These are phyloP conservation scores for Conger conger DNA, from an alignment of 2,113 vertebrate genomes.

Conservation along the genomic window DNA sequence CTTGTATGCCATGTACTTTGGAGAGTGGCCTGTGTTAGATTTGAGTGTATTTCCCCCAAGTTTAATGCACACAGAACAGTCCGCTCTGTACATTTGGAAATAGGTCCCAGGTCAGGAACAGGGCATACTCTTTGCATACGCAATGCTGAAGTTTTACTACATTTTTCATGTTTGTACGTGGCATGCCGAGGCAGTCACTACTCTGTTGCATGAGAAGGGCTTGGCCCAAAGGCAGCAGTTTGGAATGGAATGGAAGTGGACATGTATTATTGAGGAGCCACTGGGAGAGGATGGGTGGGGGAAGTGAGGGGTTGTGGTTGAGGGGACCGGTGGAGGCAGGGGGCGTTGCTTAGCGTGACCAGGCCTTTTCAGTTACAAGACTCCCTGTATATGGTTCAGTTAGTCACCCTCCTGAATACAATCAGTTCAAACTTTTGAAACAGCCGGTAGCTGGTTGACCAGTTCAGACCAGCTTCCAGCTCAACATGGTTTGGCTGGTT, in stretches of 20 bases:
- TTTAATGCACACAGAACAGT: not conserved
- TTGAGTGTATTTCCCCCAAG: not conserved
- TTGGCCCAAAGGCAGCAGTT: slow-evolving; percentile 30
- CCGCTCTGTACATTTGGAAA: not conserved
- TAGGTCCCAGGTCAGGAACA: not conserved
- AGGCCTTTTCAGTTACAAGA: not conserved
- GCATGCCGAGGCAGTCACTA: slow-evolving; percentile 42
- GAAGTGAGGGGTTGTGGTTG: slow-evolving; percentile 34
- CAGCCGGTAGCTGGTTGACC: too few species aligned
- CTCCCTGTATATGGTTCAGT: too few species aligned
- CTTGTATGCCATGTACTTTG: not conserved
- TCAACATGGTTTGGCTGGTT: too few species aligned
- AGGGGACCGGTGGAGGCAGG: slow-evolving; percentile 59
- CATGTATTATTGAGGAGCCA: slow-evolving; percentile 71
- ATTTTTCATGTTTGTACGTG: slow-evolving; percentile 63
- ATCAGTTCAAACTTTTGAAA: too few species aligned
- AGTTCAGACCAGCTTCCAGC: too few species aligned
- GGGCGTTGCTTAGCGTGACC: not conserved
- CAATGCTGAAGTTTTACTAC: slow-evolving; percentile 66
- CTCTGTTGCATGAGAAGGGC: slow-evolving; percentile 1
- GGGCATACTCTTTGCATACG: slow-evolving; percentile 55
- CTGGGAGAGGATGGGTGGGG: not conserved
- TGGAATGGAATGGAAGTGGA: slow-evolving; percentile 63
- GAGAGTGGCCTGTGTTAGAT: not conserved
- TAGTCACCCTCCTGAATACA: too few species aligned